Evolutionary conservation across 2,113 vertebrate genomes (phyloP).

Genomic region (Varanus salvator): DNA sequence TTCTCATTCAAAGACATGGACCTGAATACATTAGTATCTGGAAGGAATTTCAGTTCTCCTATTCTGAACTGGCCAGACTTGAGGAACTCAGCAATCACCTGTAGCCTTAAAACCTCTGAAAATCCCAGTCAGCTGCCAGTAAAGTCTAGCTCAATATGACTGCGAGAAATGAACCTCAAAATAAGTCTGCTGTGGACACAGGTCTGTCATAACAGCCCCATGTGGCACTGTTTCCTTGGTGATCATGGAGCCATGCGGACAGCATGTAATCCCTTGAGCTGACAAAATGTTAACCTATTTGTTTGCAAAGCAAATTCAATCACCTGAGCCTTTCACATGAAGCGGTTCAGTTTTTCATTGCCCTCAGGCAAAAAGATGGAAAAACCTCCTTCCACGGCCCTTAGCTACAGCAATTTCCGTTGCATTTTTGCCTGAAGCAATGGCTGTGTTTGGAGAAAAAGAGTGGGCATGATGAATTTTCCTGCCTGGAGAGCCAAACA

Average conservation of each 20-base stretch:
- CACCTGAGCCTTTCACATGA: background rate
- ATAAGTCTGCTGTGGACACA: background rate
- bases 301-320: background rate
- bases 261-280: background rate
- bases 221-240: background rate
- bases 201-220: background rate
- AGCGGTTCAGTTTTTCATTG: conserved; percentile 22
- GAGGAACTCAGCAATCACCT: background rate
- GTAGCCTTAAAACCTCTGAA: background rate
- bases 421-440: conserved; percentile 34
- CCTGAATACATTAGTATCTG: conserved; percentile 4
- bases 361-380: conserved; percentile 3
- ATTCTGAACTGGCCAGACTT: background rate
- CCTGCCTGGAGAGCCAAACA: background rate
- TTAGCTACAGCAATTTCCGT: background rate
- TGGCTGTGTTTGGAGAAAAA: accelerated
- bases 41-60: background rate
- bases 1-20: background rate
- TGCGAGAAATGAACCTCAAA: background rate
- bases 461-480: background rate
- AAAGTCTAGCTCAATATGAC: background rate
- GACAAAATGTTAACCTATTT: conserved; percentile 40
- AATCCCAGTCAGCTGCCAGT: background rate
- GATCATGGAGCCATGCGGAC: background rate
- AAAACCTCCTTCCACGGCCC: accelerated